Percentiles rank a stretch among this genome's conserved stretches.
These are phyloP conservation scores for Ianthella basta DNA, from an alignment of 37 sponge, comb jelly and placozoan genomes.

Conservation along the genomic window DNA sequence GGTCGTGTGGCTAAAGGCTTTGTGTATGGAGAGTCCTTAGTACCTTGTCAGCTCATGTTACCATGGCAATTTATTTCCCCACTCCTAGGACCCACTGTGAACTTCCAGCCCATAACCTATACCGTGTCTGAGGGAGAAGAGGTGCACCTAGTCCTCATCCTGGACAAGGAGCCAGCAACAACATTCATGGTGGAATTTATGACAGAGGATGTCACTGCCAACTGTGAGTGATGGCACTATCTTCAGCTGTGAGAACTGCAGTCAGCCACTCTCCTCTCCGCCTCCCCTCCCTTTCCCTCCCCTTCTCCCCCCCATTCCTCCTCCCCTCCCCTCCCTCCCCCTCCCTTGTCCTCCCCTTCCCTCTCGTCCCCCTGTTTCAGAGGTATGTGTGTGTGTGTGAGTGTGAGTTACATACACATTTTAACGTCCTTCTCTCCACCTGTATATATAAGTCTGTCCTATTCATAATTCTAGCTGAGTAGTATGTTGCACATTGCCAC, in stretches of 20 bases:
- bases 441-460: too few relatives aligned
- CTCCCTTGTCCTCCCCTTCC: neutral
- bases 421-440: too few relatives aligned
- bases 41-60: neutral
- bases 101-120: conserved; percentile 1
- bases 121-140: neutral
- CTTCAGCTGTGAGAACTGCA: neutral
- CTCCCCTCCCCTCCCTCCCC: neutral
- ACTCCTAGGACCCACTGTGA: neutral
- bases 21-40: too few relatives aligned
- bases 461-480: too few relatives aligned
- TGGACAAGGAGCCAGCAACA: neutral
- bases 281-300: neutral
- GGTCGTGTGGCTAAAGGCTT: too few relatives aligned
- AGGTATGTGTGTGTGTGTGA: too few relatives aligned
- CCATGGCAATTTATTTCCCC: neutral
- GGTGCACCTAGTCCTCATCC: neutral
- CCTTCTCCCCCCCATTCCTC: neutral
- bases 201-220: neutral
- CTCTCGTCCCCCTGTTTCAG: neutral
- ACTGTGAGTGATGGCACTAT: neutral
- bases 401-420: too few relatives aligned
- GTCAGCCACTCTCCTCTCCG: neutral
- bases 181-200: neutral
- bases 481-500: too few relatives aligned